Evolutionary conservation across 2,797 vertebrate genomes (phyloP).

Genomic region (Salmo trutta): DNA sequence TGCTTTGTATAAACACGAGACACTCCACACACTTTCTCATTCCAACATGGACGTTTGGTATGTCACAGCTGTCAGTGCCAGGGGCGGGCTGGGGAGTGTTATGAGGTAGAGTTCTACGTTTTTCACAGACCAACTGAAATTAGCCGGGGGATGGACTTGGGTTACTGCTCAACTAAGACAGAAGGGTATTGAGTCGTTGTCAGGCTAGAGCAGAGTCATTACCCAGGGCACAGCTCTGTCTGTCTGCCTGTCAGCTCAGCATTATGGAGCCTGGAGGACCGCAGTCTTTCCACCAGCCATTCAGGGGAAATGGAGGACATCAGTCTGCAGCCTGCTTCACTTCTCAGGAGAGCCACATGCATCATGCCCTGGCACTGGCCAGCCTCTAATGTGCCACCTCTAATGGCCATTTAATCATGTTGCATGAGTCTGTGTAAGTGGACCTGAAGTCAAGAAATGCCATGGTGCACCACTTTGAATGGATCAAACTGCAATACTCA

Average conservation of each 20-base stretch:
- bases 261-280: conserved; percentile 28
- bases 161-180: conserved; percentile 6
- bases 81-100: not conserved
- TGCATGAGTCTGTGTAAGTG: conserved; percentile 36
- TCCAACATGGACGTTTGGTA: not conserved
- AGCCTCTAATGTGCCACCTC: conserved; percentile 43
- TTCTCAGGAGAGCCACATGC: conserved; percentile 46
- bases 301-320: conserved; percentile 55
- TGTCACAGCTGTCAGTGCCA: not conserved
- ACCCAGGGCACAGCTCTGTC: conserved; percentile 22
- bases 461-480: conserved; percentile 9
- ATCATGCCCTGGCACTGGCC: conserved; percentile 50
- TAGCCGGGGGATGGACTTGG: not conserved
- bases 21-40: not conserved
- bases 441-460: conserved; percentile 18
- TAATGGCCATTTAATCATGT: conserved; percentile 60
- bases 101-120: not conserved
- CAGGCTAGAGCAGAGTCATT: conserved; percentile 35
- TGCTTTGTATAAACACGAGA: not conserved
- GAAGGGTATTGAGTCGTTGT: not conserved
- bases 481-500: not conserved
- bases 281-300: conserved; percentile 33
- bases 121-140: conserved; percentile 7
- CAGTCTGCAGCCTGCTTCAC: conserved; percentile 48
- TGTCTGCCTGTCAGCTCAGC: conserved; percentile 36